Conservation (phyloP, 2,888 invertebrate species). For the Dryococelus australis region DNA sequence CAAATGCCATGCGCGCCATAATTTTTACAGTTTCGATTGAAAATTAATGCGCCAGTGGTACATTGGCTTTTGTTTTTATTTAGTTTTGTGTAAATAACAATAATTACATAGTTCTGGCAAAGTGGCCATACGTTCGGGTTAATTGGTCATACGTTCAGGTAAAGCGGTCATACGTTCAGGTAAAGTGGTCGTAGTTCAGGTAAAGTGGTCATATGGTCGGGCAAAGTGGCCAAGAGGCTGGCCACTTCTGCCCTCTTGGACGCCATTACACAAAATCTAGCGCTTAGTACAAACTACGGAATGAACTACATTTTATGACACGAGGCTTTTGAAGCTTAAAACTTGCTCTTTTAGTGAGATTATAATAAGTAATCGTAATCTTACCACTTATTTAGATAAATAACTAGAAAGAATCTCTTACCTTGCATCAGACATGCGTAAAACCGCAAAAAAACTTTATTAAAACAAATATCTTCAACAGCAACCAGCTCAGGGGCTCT, state of each 20-base stretch:
- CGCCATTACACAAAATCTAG: constrained; percentile 1
- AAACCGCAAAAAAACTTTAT: neutral
- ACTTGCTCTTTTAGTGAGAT: neutral
- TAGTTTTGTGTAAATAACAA: neutral
- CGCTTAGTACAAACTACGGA: neutral
- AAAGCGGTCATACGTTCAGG: too few relatives aligned
- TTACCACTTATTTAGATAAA: neutral
- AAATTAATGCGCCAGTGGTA: neutral
- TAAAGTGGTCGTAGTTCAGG: neutral
- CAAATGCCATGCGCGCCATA: neutral
- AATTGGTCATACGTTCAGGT: too few relatives aligned
- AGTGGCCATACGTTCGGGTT: constrained; percentile 1
- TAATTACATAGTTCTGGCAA: constrained; percentile 1
- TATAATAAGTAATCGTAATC: neutral
- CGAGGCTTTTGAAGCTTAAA: neutral
- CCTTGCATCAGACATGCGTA: neutral
- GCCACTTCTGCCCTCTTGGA: constrained; percentile 25
- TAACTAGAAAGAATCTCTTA: neutral
- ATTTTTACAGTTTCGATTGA: neutral
- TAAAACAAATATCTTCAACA: neutral
- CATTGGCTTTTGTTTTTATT: neutral
- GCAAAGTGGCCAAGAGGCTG: neutral
- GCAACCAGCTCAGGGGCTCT: neutral
- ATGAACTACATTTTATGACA: neutral
- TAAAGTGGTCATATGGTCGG: constrained; percentile 11